Evolutionary conservation across 2,113 vertebrate species (phyloP), one percentile per base, ranked within the genome.

Genomic region (Megaceryle maxima): DNA sequence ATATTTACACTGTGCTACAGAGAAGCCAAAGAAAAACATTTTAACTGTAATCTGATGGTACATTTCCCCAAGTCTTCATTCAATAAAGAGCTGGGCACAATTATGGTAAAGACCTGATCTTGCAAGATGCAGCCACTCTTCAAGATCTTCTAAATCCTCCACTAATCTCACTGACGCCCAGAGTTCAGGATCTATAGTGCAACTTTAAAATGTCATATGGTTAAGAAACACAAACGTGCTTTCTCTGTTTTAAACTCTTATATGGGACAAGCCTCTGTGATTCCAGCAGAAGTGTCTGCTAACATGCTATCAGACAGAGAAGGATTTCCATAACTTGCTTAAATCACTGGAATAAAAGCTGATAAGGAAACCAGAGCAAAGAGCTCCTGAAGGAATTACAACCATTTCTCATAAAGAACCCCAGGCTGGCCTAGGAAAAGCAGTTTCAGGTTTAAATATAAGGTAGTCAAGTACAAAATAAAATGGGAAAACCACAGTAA

Each of bases 281-380:
- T 80, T 90, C 62, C 7, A 13, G 13, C n/a, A 69, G 18, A 89
- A 86, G 29, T 33, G 22, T 41, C 70, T 77, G 63, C 53, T 90
- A 77, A 44, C 37, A 20, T 16, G 8, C 28, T 70, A 50, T 70
- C 20, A 43, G 28, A 26, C 14, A 59, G 48, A 64, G 26, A 66
- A 86, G 16, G 46, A 80, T 66, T 78, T 87, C 43, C 41, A 17
- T 57, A 77, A 51, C 63, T 44, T 80, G 18, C 41, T 86, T 88
- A 74, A 83, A 68, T 57, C 44, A 69, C n/a, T 66, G 41, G n/a
- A 90, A 92, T 86, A 92, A 88, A 92, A 95, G 55, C 44, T 46
- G 63, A 53, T 35, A 62, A 85, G 59, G 83, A 74, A 93, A 69
- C 12, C 33, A 83, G 68, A 48, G 37, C 44, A 93, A 72, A 92